Conservation (phyloP, 2,888 invertebrate species). For the Morpho deidamia region DNA sequence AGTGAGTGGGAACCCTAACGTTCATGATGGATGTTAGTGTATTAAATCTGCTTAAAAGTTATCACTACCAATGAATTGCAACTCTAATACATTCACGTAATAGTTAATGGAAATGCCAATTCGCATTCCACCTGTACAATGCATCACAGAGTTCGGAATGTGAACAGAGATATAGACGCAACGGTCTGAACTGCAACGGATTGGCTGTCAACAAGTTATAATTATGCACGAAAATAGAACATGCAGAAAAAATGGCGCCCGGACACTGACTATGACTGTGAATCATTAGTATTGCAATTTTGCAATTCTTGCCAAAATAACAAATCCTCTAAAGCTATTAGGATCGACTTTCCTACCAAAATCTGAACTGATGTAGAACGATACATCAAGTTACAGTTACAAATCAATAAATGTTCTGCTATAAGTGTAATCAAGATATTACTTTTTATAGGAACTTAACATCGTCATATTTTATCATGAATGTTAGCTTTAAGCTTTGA, state of each 20-base stretch:
- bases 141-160: conserved; percentile 3
- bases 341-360: too few species aligned
- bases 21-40: too few species aligned
- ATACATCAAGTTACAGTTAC: too few species aligned
- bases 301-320: conserved; percentile 6
- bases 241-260: conserved; percentile 5
- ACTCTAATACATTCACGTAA: not conserved
- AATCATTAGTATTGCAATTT: conserved; percentile 5
- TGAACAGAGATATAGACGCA: not conserved
- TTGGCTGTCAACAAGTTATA: not conserved
- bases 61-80: conserved; percentile 1
- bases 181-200: not conserved
- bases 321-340: not conserved
- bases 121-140: not conserved
- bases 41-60: not conserved
- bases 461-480: too few species aligned
- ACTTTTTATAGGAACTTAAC: too few species aligned
- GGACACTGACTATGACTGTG: conserved; percentile 2
- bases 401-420: too few species aligned
- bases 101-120: conserved; percentile 6
- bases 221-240: conserved; percentile 3
- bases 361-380: too few species aligned
- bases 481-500: too few species aligned
- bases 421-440: too few species aligned
- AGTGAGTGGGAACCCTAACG: too few species aligned